Evolutionary conservation across 1,140 invertebrate genomes (phyloP).

Genomic region (Metaphire vulgaris): DNA sequence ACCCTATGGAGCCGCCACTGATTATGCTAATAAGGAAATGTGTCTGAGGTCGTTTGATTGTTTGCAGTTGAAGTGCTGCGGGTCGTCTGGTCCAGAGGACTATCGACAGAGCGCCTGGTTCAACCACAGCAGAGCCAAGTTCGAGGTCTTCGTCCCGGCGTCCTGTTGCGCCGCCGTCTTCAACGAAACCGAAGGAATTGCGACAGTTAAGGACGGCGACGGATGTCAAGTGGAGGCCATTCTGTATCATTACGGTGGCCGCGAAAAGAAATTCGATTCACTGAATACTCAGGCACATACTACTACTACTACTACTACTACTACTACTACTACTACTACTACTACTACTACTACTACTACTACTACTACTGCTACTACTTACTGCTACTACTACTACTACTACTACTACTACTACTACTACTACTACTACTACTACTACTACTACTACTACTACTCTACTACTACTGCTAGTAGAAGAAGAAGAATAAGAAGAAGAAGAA

Average conservation of each 20-base stretch:
- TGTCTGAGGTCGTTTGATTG: no score
- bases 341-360: background rate
- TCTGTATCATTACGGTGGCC: background rate
- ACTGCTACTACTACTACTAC: background rate
- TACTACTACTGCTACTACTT: background rate
- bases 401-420: background rate
- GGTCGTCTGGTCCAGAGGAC: constrained; percentile 14
- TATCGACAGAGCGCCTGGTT: constrained; percentile 24
- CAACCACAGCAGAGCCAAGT: constrained; percentile 6
- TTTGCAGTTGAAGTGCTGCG: constrained; percentile 25
- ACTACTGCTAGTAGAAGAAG: no score
- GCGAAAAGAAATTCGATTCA: background rate
- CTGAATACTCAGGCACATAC: background rate
- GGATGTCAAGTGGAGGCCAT: constrained; percentile 21
- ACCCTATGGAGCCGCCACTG: no score
- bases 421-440: background rate
- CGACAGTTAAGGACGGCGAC: background rate
- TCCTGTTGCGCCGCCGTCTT: constrained; percentile 19
- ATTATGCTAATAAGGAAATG: no score
- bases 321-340: background rate
- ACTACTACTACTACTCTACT: background rate
- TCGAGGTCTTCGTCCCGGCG: constrained; percentile 14
- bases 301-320: background rate
- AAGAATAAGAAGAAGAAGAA: no score
- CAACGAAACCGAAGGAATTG: background rate